These are phyloP conservation scores for Enteromius anoplus DNA, from an alignment of 2,797 vertebrate genomes.

Conservation along the genomic window DNA sequence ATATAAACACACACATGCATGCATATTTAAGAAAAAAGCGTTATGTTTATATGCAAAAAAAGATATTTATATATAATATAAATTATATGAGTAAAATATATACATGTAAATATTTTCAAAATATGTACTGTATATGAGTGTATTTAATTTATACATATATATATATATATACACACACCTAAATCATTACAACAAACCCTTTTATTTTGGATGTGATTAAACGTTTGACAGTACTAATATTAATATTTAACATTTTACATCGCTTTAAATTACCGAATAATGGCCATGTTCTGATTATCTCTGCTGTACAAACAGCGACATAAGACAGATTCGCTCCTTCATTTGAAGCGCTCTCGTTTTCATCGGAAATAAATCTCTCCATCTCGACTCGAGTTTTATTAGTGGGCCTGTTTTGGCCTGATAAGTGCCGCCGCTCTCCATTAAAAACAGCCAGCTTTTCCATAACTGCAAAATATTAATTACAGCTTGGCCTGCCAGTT, in stretches of 20 bases:
- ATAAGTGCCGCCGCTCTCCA: conserved; percentile 64
- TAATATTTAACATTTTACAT: background rate
- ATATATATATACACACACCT: too few relatives aligned
- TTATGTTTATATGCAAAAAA: too few relatives aligned
- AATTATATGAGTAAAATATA: too few relatives aligned
- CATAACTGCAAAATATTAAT: conserved; percentile 64
- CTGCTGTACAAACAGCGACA: too few relatives aligned
- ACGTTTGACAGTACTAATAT: background rate
- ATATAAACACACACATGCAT: too few relatives aligned
- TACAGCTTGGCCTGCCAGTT: conserved; percentile 42
- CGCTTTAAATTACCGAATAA: background rate
- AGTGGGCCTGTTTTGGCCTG: conserved; percentile 66
- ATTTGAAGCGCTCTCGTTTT: background rate
- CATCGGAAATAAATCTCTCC: conserved; percentile 41
- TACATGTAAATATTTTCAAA: too few relatives aligned
- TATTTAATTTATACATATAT: too few relatives aligned
- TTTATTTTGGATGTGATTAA: too few relatives aligned
- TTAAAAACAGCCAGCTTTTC: conserved; percentile 62
- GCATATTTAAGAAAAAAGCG: too few relatives aligned
- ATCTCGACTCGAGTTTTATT: conserved; percentile 68
- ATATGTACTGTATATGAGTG: too few relatives aligned
- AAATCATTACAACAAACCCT: too few relatives aligned
- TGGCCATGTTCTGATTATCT: background rate
- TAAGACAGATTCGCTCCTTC: background rate
- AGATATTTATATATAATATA: too few relatives aligned